Evolutionary conservation across 2,797 vertebrate genomes (phyloP).

Genomic region (Ficedula albicollis): DNA sequence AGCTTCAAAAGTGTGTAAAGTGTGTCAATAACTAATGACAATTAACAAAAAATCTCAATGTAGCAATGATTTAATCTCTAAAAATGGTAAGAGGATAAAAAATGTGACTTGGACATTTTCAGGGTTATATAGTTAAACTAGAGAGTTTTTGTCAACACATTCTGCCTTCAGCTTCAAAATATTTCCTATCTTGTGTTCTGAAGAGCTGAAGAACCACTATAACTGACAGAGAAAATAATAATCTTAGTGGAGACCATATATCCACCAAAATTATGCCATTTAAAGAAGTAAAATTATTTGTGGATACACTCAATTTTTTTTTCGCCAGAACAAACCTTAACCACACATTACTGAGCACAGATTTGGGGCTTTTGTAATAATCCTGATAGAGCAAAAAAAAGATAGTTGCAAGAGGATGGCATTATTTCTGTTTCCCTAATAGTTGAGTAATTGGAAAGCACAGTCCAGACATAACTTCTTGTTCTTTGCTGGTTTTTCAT

Average conservation of each 20-base stretch:
- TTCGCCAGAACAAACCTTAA: background rate
- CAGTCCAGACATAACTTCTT: background rate
- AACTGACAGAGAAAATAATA: background rate
- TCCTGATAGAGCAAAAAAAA: background rate
- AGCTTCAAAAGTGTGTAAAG: background rate
- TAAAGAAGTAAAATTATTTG: background rate
- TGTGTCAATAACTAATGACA: background rate
- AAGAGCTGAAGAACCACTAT: background rate
- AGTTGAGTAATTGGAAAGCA: background rate
- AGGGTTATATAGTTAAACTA: background rate
- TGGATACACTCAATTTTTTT: background rate
- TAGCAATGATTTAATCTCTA: background rate
- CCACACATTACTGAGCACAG: background rate
- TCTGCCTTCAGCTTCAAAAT: background rate
- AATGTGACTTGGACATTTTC: background rate
- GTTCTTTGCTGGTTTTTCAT: background rate
- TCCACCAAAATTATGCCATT: background rate
- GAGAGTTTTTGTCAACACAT: background rate
- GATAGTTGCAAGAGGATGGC: background rate
- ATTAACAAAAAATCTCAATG: background rate
- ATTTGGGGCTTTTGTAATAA: background rate
- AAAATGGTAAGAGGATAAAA: background rate
- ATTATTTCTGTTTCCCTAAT: background rate
- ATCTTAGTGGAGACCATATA: background rate
- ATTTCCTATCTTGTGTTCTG: background rate